Percentiles rank a stretch among this genome's conserved stretches.
These are phyloP conservation scores for Rutilus rutilus DNA, from an alignment of 2,113 vertebrate species.

Conservation along the genomic window DNA sequence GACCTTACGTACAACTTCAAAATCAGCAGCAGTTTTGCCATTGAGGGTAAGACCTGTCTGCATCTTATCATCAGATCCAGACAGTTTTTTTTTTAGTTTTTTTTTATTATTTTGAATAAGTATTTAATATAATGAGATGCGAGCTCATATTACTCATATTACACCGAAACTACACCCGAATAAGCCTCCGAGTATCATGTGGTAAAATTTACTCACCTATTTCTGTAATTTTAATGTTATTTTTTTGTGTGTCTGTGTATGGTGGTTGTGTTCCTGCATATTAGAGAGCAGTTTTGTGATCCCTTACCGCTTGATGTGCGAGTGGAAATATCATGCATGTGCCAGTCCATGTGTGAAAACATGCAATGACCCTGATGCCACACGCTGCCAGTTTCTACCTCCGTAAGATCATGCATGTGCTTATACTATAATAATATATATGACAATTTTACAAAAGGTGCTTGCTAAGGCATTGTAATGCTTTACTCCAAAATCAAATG, in stretches of 20 bases:
- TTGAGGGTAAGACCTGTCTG: slow-evolving; percentile 83
- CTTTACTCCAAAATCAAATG: not conserved
- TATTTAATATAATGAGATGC: no score
- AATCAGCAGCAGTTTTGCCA: slow-evolving; percentile 86
- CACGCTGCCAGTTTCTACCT: slow-evolving; percentile 89
- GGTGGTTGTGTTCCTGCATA: slow-evolving; percentile 40
- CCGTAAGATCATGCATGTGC: slow-evolving; percentile 80
- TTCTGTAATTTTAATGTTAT: not conserved
- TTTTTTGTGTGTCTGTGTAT: not conserved
- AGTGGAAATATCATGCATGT: slow-evolving; percentile 94
- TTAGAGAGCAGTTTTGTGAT: slow-evolving; percentile 88
- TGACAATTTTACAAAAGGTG: not conserved
- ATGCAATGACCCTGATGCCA: slow-evolving; percentile 87
- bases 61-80: not conserved
- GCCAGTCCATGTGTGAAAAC: slow-evolving; percentile 90
- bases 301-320: slow-evolving; percentile 94
- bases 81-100: not conserved
- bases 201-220: not conserved
- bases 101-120: no score
- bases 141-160: not conserved
- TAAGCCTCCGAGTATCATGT: not conserved
- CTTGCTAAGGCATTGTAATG: not conserved
- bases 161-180: not conserved
- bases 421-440: not conserved
- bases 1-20: slow-evolving; percentile 88